Base-by-base conservation (phyloP, 2,113 vertebrate species). In the Corythoichthys intestinalis region DNA sequence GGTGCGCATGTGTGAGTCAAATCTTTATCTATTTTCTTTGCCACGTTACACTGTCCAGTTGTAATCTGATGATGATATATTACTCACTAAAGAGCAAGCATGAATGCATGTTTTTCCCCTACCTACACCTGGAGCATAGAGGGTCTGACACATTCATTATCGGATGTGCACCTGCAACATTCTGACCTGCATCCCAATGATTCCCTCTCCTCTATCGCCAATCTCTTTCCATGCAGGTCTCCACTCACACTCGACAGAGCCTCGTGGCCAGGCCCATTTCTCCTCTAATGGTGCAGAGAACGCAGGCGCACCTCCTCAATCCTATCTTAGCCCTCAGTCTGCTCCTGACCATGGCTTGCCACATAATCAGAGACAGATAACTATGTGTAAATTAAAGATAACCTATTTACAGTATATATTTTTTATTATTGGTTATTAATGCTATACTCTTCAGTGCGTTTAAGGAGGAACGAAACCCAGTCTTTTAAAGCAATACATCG, bases 141-240 rank as follows among this genome's bases (percentile, higher is more conserved):
- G 50, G 68, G 77, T 70, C 72, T 87, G 86, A 87, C 84, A 88
- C 80, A 86, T 86, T 76, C 82, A 87, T 82, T 87, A 84, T 87
- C 73, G 83, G 77, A 60, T 2, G 54, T 79, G 78, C 83, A 85
- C 78, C 84, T 81, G 82, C 85, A 82, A 60, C 79, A 79, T 66
- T 74, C 87, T 84, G 81, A 83, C 79, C 82, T 87, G 87, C 85
- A 88, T 90, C 75, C 71, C 75, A 87, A 88, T 87, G 78, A 87
- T 73, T 86, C 71, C 49, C 71, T 79, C 78, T 79, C 73, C 71
- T 44, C 75, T 67, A 59, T 17, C 49, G 54, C 65, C 46, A 46
- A 49, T 76, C 67, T 71, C 71, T 70, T 67, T 53, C 67, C 66
- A 56, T 71, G 35, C 69, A 62, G 69, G 83, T 77, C 80, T 83